phyloP scores from a whole-genome alignment of 2,888 invertebrate genomes.

The Pammene aurita region DNA sequence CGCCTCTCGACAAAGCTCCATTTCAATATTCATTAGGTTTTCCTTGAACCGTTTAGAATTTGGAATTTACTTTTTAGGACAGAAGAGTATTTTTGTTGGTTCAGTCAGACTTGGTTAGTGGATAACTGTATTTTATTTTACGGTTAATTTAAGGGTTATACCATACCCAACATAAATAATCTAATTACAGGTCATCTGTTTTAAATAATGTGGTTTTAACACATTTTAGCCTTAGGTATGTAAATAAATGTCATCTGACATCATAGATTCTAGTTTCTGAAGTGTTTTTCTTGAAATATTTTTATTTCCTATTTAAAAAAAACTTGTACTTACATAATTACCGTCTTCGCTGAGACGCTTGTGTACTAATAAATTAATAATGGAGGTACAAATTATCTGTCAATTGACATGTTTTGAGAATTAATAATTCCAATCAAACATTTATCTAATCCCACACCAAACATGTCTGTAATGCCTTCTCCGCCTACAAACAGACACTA shows the following conservation, averaged over 20 bases:
- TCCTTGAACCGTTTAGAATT: conserved; percentile 37
- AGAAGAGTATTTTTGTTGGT: conserved; percentile 24
- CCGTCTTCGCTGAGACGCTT: no score
- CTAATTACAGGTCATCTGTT: not conserved
- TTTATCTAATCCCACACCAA: conserved; percentile 38
- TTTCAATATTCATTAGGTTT: conserved; percentile 40
- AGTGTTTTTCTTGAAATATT: no score
- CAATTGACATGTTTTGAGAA: conserved; percentile 30
- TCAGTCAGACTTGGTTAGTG: conserved; percentile 21
- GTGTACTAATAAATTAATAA: not conserved
- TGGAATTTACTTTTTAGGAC: conserved; percentile 29
- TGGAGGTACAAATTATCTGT: conserved; percentile 16
- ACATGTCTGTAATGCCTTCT: conserved; percentile 21
- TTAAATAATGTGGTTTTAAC: not conserved
- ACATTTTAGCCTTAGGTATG: no score
- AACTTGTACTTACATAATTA: no score
- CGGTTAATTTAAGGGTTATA: conserved; percentile 19
- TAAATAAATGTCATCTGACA: no score
- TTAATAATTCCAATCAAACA: conserved; percentile 37
- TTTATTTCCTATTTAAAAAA: no score
- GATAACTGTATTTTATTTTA: conserved; percentile 29
- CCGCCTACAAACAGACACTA: conserved; percentile 38
- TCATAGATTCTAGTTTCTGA: no score
- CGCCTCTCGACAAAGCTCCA: conserved; percentile 32
- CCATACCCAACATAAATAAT: not conserved